A percentile compares a stretch with the other conserved stretches of the same genome.
Conservation (phyloP, 2,113 vertebrate species). For the Syngnathoides biaculeatus region DNA sequence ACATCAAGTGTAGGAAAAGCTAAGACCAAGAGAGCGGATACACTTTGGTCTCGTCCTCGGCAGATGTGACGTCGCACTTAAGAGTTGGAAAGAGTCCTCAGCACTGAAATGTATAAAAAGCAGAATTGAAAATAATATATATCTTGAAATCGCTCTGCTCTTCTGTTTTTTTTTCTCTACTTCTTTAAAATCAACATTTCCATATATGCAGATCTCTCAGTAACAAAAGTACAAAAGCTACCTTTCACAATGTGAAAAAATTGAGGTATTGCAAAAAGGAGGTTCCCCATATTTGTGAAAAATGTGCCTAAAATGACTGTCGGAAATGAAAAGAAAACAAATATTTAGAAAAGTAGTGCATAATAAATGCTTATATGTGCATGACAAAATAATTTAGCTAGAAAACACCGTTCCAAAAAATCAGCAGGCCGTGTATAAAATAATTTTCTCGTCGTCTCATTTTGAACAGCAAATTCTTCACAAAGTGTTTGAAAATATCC, state of each 20-base stretch:
- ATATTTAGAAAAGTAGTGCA: constrained; percentile 99
- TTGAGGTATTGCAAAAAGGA: constrained; percentile 99
- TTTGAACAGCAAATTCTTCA: constrained; percentile 98
- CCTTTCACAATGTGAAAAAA: constrained; percentile 99
- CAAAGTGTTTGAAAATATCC: constrained; percentile 84
- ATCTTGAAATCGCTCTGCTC: constrained; percentile 99
- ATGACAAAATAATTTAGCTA: constrained; percentile 99
- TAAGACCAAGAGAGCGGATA: constrained; percentile 81
- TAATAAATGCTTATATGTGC: constrained; percentile 99
- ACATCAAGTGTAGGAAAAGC: constrained; percentile 82
- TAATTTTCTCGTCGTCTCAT: constrained; percentile 85
- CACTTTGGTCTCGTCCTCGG: constrained; percentile 91
- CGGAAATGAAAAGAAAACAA: constrained; percentile 86
- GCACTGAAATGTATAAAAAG: constrained; percentile 99
- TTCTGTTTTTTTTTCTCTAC: constrained; percentile 60
- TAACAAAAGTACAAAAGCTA: constrained; percentile 99
- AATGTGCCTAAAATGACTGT: constrained; percentile 99
- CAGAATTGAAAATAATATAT: constrained; percentile 99
- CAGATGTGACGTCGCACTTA: constrained; percentile 90
- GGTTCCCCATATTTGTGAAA: constrained; percentile 99
- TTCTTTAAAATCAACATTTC: constrained; percentile 90
- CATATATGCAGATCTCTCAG: constrained; percentile 99
- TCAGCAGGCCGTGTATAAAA: constrained; percentile 99
- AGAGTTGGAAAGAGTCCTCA: constrained; percentile 97
- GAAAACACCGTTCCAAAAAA: constrained; percentile 99